phyloP scores from a whole-genome alignment of 2,888 invertebrate species.

The Pseudoips prasinana region DNA sequence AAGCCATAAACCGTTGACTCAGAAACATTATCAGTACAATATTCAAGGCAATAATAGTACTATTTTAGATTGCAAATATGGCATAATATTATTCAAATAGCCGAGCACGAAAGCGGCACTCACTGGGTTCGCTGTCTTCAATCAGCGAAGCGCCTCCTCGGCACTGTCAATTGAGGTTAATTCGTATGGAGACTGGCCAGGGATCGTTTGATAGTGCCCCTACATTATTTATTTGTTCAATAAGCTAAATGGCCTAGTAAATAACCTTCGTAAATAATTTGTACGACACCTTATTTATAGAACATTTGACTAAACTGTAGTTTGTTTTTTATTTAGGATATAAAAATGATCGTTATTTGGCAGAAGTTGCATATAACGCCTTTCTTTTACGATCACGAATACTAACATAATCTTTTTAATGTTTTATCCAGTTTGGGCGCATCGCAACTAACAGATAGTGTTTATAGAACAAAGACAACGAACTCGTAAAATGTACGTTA shows the following conservation, averaged over 20 bases:
- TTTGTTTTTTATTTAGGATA: conserved; percentile 8
- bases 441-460: conserved; percentile 58
- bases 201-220: conserved; percentile 70
- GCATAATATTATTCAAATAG: conserved; percentile 48
- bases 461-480: conserved; percentile 74
- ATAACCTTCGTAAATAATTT: conserved; percentile 46
- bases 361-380: conserved; percentile 24
- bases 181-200: conserved; percentile 74
- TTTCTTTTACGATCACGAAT: conserved; percentile 46
- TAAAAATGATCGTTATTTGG: conserved; percentile 15
- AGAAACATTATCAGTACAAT: not conserved
- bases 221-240: conserved; percentile 75
- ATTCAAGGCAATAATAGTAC: conserved; percentile 1
- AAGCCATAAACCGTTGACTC: not conserved
- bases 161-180: conserved; percentile 80
- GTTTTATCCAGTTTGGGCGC: conserved; percentile 48
- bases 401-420: conserved; percentile 51
- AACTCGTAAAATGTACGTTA: conserved; percentile 72
- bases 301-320: not conserved
- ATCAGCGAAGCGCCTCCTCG: conserved; percentile 78
- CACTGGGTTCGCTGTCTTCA: conserved; percentile 67
- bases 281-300: conserved; percentile 4
- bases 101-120: conserved; percentile 51
- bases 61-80: conserved; percentile 23
- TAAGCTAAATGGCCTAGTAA: conserved; percentile 67